Conservation (phyloP, 2,113 vertebrate species). For the Anthoscopus minutus region DNA sequence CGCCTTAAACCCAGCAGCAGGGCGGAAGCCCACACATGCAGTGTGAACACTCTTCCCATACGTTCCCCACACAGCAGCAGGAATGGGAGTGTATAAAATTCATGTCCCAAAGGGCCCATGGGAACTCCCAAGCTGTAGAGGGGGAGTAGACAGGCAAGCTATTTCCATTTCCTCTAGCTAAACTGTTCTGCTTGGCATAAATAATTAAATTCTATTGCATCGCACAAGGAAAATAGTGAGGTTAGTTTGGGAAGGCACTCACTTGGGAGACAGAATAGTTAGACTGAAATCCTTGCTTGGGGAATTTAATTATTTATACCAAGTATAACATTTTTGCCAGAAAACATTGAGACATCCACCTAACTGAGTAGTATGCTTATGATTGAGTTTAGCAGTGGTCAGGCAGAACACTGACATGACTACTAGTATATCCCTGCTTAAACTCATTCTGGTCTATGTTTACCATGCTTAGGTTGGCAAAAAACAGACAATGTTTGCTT, state of each 20-base stretch:
- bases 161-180: not conserved
- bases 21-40: not conserved
- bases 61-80: not conserved
- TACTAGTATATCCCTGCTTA: not conserved
- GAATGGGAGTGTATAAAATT: not conserved
- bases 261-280: not conserved
- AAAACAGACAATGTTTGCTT: not conserved
- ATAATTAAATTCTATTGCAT: constrained; percentile 13
- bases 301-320: constrained; percentile 2
- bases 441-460: not conserved
- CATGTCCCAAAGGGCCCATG: not conserved
- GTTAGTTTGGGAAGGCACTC: not conserved
- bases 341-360: not conserved
- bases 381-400: not conserved
- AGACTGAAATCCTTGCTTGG: not conserved
- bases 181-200: not conserved
- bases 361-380: not conserved
- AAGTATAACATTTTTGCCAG: not conserved
- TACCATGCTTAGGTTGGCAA: not conserved
- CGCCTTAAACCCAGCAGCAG: not conserved
- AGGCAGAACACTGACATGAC: not conserved
- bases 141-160: rapidly evolving
- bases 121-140: not conserved
- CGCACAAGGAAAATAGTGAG: not conserved
- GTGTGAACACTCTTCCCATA: not conserved